Evolutionary conservation across 2,888 invertebrate species (phyloP).

Genomic region (Bimastos eiseni): DNA sequence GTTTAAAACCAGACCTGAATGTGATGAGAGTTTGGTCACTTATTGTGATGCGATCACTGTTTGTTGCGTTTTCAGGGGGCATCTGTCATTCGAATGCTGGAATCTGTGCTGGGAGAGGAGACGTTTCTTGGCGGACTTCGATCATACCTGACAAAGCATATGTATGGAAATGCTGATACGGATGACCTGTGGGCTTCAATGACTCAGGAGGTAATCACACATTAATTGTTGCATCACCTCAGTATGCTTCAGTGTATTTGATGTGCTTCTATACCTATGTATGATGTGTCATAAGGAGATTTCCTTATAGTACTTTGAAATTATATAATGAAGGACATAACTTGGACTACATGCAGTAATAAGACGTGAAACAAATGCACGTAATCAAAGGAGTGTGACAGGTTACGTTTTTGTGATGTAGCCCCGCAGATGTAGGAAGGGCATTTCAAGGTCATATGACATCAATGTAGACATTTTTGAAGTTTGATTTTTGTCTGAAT

Average conservation of each 20-base stretch:
- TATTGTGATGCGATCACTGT: neutral
- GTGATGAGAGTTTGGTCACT: neutral
- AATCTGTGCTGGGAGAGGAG: slow-evolving; percentile 65
- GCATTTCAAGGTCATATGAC: too few species aligned
- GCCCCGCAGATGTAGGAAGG: neutral
- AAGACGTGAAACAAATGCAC: neutral
- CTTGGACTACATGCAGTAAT: neutral
- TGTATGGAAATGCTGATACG: slow-evolving; percentile 75
- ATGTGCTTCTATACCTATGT: neutral
- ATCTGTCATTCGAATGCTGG: slow-evolving; percentile 46
- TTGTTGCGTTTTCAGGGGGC: slow-evolving; percentile 41
- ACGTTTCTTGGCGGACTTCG: slow-evolving; percentile 69
- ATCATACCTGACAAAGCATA: slow-evolving; percentile 71
- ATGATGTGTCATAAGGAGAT: neutral
- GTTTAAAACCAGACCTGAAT: neutral
- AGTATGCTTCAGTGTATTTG: neutral
- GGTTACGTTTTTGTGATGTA: neutral
- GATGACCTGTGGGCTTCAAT: slow-evolving; percentile 81
- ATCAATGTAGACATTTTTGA: too few species aligned
- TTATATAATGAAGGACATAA: too few species aligned
- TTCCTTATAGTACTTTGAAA: too few species aligned
- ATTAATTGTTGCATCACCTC: neutral
- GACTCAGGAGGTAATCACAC: slow-evolving; percentile 65
- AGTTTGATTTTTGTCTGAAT: too few species aligned
- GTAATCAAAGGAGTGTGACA: neutral